phyloP scores from a whole-genome alignment of 2,888 invertebrate genomes.

The Fragum fragum region DNA sequence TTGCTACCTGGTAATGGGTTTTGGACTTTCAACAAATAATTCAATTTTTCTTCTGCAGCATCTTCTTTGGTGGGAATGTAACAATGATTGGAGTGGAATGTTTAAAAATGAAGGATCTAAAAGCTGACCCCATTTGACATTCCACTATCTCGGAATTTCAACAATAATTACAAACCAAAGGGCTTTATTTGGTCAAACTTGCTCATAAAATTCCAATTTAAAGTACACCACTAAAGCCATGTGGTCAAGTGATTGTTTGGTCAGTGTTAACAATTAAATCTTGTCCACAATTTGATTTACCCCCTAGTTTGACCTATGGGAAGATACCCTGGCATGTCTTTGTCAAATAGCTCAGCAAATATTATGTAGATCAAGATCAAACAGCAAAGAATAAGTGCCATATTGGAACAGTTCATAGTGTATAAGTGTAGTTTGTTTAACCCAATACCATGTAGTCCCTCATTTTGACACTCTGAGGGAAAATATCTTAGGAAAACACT shows the following conservation, averaged over 20 bases:
- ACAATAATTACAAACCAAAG: constrained; percentile 21
- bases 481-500: too few relatives aligned
- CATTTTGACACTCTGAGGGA: too few relatives aligned
- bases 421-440: too few relatives aligned
- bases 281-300: constrained; percentile 16
- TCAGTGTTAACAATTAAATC: constrained; percentile 21
- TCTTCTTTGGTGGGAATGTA: too few relatives aligned
- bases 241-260: constrained; percentile 19
- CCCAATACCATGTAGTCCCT: too few relatives aligned
- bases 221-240: background rate
- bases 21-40: too few relatives aligned
- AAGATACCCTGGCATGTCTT: background rate
- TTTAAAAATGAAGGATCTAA: background rate
- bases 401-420: too few relatives aligned
- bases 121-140: constrained; percentile 7
- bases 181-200: constrained; percentile 19
- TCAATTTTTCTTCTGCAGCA: too few relatives aligned
- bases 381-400: too few relatives aligned
- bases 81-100: background rate
- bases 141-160: constrained; percentile 14
- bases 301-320: background rate
- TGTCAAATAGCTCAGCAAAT: too few relatives aligned
- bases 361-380: too few relatives aligned
- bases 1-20: too few relatives aligned
- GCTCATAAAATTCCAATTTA: constrained; percentile 10